A percentile compares a stretch with the other conserved stretches of the same genome.
Evolutionary conservation across 92 coral and sea anemone genomes (phyloP).

Genomic region (Heteractis magnifica): DNA sequence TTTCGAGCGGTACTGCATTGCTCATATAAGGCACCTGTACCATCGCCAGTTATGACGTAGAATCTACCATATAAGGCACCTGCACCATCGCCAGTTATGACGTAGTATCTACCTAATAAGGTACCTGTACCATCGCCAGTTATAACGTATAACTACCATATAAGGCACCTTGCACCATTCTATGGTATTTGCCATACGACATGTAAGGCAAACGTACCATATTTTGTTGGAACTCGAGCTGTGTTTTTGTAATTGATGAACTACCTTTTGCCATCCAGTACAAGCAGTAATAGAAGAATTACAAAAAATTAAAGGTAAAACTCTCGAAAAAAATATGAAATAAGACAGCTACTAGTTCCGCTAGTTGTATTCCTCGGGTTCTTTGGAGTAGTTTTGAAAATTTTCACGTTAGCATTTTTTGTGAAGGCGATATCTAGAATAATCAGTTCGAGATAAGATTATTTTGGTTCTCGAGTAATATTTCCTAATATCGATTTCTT

Average conservation of each 20-base stretch:
- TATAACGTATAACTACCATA: slow-evolving; percentile 16
- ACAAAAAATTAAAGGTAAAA: too few relatives aligned
- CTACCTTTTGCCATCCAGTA: neutral
- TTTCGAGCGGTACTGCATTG: too few relatives aligned
- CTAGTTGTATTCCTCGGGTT: too few relatives aligned
- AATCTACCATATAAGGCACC: slow-evolving; percentile 26
- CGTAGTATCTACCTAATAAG: slow-evolving; percentile 4
- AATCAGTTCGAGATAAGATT: too few relatives aligned
- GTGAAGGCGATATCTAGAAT: too few relatives aligned
- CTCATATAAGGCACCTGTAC: slow-evolving; percentile 16
- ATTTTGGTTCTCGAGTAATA: too few relatives aligned
- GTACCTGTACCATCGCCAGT: neutral
- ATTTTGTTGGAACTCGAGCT: neutral
- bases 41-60: neutral
- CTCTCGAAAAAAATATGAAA: too few relatives aligned
- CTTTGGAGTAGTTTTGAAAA: too few relatives aligned
- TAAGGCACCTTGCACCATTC: neutral
- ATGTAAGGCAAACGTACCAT: neutral
- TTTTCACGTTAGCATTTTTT: too few relatives aligned
- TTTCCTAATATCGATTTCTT: too few relatives aligned
- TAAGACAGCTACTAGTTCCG: too few relatives aligned
- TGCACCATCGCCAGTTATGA: neutral
- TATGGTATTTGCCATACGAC: neutral
- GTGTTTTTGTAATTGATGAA: neutral
- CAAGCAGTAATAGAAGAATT: too few relatives aligned